Base-by-base conservation (phyloP, 2,888 invertebrate species). In the Chrysomela aeneicollis region DNA sequence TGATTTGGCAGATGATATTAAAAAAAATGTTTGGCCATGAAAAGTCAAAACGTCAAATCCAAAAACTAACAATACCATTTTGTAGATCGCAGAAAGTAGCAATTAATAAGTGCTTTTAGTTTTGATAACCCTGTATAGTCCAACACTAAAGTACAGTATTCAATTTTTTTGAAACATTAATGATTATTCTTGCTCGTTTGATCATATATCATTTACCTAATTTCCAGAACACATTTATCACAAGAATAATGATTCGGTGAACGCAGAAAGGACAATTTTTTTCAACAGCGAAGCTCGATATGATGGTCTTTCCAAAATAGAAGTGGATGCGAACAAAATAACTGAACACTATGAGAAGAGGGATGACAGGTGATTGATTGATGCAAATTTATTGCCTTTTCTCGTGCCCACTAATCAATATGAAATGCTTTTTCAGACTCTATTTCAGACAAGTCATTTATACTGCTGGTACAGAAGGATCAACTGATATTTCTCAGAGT, bases 281-380 rank as follows among this genome's bases (percentile, higher is more conserved):
- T 89, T 86, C 79, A 88, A 86, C 74, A 73, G 84, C 75, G 77
- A 82, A 66, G 88, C 91, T 0, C 86, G 94, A 1, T 79, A 89
- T 5, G 94, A 95, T 78, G 91, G 92, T 2, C 84, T 95, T 37
- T 81, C 84, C 0, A 85, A 84, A 66, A 78, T 92, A 1, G 85
- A 86, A 69, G 85, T 89, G 71, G 82, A 85, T 1, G 81, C 84
- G 0, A 77, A 85, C 1, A 83, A 82, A 22, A 61, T 73, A 52
- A 74, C 70, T 1, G 72, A 75, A 53, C 47, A 73, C 32, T 77
- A 73, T 54, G 52, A 58, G 50, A 67, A 71, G 12, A 64, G 74
- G 53, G 73, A 76, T 18, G 73, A 59, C 58, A 65, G 54, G 58
- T 59, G 2, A 42, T 8, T 26, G 10, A 55, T 55, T 26, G 15